Evolutionary conservation across 2,113 vertebrate genomes (phyloP), one percentile per base, ranked within the genome.

Genomic region (Mirounga angustirostris): DNA sequence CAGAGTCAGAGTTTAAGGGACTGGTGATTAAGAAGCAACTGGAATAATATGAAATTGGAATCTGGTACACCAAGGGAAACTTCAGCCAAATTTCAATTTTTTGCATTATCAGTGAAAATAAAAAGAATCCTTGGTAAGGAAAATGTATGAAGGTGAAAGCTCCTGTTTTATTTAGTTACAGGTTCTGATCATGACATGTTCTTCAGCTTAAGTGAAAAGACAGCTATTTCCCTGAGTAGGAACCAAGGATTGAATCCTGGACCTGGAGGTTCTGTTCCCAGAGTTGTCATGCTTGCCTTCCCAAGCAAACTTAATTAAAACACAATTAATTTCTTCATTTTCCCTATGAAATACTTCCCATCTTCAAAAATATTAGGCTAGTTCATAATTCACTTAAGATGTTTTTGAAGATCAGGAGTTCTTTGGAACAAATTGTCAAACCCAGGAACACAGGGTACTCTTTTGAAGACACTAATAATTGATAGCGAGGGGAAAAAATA

Each of bases 371-470:
- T 94, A 54, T 12, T 65, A 73, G 8, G 56, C 1, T 14, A 26
- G 50, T 69, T 76, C 73, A 88, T 83, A 94, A 95, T 80, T 79
- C 26, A 71, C 46, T 93, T n/a, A 74, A 83, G 61, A 90, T 46
- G 14, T n/a, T 83, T 92, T 73, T 87, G 67, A 93, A 93, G 76
- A 94, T 78, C 24, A 33, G 19, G 16, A 90, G 63, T 19, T 65
- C 86, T 88, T 95, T 79, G 93, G 74, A 91, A 95, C 89, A 93
- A 88, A 80, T 33, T 73, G 63, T 11, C 36, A 91, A 18, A 89
- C 5, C 79, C 3, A 93, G 46, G 81, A 71, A 78, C 46, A 73
- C 3, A 82, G 33, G 26, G 46, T 89, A 56, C n/a, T 33, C 50
- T 83, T 92, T 21, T 43, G 36, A 93, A 88, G 36, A 58, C 16